Conservation (phyloP, 2,888 invertebrate genomes). For the Zeuzera pyrina region DNA sequence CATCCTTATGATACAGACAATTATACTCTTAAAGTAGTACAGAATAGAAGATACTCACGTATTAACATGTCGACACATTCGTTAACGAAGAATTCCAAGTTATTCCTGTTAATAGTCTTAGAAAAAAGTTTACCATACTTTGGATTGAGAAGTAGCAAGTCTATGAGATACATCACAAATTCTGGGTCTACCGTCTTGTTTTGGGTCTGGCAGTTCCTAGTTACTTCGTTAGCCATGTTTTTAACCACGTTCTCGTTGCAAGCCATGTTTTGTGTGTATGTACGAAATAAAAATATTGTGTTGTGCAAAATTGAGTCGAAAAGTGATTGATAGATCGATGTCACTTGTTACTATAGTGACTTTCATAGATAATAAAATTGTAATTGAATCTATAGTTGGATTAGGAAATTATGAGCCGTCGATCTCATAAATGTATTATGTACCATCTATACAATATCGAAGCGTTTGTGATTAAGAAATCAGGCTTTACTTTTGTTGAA, state of each 20-base stretch:
- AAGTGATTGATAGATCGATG: constrained; percentile 3
- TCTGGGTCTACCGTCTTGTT: constrained; percentile 54
- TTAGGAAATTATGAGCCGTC: no score
- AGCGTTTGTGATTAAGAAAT: no score
- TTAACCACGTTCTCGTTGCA: constrained; percentile 66
- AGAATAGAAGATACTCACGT: constrained; percentile 52
- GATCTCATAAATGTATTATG: no score
- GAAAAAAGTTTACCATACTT: constrained; percentile 67
- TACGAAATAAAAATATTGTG: no score
- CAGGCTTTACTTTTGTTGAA: no score
- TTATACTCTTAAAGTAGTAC: no score
- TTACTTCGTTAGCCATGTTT: constrained; percentile 73
- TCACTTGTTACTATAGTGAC: constrained; percentile 5
- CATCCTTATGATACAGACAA: no score
- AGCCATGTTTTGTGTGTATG: constrained; percentile 30
- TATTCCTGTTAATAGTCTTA: constrained; percentile 54
- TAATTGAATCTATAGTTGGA: no score
- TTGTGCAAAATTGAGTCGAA: constrained; percentile 4
- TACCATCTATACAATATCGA: no score
- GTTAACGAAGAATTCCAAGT: constrained; percentile 67
- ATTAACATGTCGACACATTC: constrained; percentile 59
- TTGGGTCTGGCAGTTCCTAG: constrained; percentile 60
- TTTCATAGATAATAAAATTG: no score
- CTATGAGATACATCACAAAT: constrained; percentile 67
- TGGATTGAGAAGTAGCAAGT: constrained; percentile 69